Evolutionary conservation across 2,888 invertebrate genomes (phyloP).

Genomic region (Phragmatobia fuliginosa): DNA sequence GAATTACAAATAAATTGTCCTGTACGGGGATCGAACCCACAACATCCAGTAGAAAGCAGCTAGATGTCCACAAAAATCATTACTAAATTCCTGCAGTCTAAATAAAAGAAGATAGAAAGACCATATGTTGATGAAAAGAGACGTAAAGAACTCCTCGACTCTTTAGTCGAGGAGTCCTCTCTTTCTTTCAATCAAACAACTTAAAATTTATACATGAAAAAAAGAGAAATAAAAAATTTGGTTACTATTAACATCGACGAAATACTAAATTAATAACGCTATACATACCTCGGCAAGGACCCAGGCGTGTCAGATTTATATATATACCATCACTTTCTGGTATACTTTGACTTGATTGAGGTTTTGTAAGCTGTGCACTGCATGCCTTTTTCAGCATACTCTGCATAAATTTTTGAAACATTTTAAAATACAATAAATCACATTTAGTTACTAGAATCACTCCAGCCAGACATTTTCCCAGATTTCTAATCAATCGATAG

Average conservation of each 20-base stretch:
- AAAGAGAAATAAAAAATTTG: neutral
- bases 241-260: too few relatives aligned
- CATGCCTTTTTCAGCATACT: constrained; percentile 74
- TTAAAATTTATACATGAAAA: neutral
- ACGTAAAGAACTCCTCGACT: too few relatives aligned
- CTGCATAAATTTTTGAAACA: constrained; percentile 47
- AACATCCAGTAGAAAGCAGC: too few relatives aligned
- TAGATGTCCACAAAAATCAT: neutral
- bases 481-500: neutral
- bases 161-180: neutral
- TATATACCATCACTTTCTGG: constrained; percentile 74
- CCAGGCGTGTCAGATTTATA: constrained; percentile 70
- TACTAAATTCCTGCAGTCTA: neutral
- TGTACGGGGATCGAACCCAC: too few relatives aligned
- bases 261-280: too few relatives aligned
- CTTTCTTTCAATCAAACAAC: neutral
- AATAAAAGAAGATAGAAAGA: too few relatives aligned
- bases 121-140: too few relatives aligned
- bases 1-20: too few relatives aligned
- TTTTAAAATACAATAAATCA: neutral
- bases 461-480: neutral
- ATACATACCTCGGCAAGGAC: constrained; percentile 65
- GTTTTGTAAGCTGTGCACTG: constrained; percentile 74
- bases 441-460: neutral
- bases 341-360: constrained; percentile 73